A percentile compares a stretch with the other conserved stretches of the same genome.
These are phyloP conservation scores for Drosophila tani DNA, from an alignment of 1,140 invertebrate species.

Conservation along the genomic window DNA sequence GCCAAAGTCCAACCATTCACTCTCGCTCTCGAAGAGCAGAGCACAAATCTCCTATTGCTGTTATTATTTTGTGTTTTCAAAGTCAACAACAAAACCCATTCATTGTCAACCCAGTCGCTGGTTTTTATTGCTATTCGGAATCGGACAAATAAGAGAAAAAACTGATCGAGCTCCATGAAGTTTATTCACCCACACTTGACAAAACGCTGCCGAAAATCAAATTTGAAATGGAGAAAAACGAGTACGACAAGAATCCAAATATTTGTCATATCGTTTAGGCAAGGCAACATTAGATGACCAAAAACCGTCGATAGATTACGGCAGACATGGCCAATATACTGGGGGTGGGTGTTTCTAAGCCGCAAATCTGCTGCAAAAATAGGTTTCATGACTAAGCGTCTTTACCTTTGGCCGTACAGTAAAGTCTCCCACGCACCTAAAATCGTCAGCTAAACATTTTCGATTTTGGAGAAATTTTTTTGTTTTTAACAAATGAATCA, in stretches of 20 bases:
- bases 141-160: slow-evolving; percentile 25
- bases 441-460: slow-evolving; percentile 30
- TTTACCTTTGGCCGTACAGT: slow-evolving; percentile 49
- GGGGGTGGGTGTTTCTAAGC: slow-evolving; percentile 71
- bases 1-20: slow-evolving; percentile 53
- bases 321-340: slow-evolving; percentile 17
- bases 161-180: slow-evolving; percentile 60
- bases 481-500: slow-evolving; percentile 36
- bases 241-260: slow-evolving; percentile 50
- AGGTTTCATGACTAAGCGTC: slow-evolving; percentile 66
- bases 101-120: slow-evolving; percentile 65
- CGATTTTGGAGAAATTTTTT: slow-evolving; percentile 68
- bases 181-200: slow-evolving; percentile 76
- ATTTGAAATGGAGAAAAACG: slow-evolving; percentile 45
- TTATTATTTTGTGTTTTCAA: slow-evolving; percentile 49
- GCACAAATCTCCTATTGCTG: slow-evolving; percentile 7
- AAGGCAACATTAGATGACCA: slow-evolving; percentile 48
- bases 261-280: slow-evolving; percentile 43
- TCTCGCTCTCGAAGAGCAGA: slow-evolving; percentile 62
- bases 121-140: slow-evolving; percentile 31
- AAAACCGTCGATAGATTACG: slow-evolving; percentile 19
- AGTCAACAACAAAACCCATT: slow-evolving; percentile 71
- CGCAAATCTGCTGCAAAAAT: slow-evolving; percentile 71
- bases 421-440: slow-evolving; percentile 49
- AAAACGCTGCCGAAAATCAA: slow-evolving; percentile 33